phyloP scores from a whole-genome alignment of 2,113 vertebrate genomes.

The Etheostoma spectabile region DNA sequence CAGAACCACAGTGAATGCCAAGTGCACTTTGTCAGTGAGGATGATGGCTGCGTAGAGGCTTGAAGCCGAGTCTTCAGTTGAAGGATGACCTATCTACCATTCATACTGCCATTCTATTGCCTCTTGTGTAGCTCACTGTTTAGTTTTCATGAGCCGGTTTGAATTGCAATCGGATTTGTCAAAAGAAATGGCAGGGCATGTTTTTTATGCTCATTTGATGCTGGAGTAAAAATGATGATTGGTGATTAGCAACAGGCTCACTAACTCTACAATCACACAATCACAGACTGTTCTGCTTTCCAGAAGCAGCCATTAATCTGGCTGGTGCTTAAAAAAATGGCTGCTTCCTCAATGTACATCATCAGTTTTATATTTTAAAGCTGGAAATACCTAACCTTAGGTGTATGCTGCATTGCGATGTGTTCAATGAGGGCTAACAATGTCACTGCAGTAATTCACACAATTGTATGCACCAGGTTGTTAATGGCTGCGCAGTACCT shows the following conservation, averaged over 20 bases:
- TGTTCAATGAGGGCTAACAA: not conserved
- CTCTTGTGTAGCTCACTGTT: not conserved
- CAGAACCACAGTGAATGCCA: not conserved
- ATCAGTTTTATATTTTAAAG: not conserved
- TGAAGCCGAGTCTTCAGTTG: not conserved
- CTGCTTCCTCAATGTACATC: not conserved
- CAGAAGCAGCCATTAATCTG: not conserved
- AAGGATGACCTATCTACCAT: constrained; percentile 4
- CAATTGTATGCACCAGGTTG: not conserved
- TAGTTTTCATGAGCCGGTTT: not conserved
- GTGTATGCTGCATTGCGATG: not conserved
- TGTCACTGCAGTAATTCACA: not conserved
- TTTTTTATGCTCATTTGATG: constrained; percentile 37
- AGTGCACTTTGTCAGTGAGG: not conserved
- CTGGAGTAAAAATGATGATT: constrained; percentile 33
- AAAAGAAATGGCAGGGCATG: constrained; percentile 9
- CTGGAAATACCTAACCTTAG: not conserved
- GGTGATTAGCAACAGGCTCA: constrained; percentile 42
- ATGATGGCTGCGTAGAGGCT: not conserved
- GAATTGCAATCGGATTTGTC: constrained; percentile 22
- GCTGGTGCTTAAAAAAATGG: not conserved
- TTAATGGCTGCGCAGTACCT: not conserved
- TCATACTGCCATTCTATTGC: not conserved
- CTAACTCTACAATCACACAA: constrained; percentile 17
- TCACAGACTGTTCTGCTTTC: constrained; percentile 5